phyloP scores from a whole-genome alignment of 37 sponge, comb jelly and placozoan species.

The Hexactinellida sp. region DNA sequence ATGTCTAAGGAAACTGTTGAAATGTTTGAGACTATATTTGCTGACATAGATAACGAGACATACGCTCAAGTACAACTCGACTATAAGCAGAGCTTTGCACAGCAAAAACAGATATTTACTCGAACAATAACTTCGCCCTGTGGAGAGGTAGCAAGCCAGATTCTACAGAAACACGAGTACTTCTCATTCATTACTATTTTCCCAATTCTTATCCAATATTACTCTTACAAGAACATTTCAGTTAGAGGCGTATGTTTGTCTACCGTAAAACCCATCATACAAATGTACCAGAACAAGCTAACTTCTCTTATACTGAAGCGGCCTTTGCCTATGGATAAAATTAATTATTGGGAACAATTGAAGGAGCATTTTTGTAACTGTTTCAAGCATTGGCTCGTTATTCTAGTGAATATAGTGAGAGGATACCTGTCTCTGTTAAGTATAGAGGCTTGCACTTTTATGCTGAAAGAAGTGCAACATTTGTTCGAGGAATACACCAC shows the following conservation, averaged over 20 bases:
- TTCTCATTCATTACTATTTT: not conserved
- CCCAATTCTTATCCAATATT: not conserved
- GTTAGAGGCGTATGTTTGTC: not conserved
- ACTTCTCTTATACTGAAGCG: not conserved
- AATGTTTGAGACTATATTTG: not conserved
- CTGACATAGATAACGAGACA: not conserved
- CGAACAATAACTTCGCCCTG: not conserved
- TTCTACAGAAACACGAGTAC: constrained; percentile 11
- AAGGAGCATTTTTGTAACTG: not conserved
- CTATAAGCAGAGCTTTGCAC: not conserved
- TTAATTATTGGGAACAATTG: not conserved
- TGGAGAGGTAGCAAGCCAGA: not conserved
- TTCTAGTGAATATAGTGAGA: not conserved
- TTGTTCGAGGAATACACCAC: not conserved
- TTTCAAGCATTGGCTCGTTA: not conserved
- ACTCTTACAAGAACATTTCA: not conserved
- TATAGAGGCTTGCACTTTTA: not conserved
- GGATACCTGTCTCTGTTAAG: not conserved
- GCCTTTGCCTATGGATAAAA: not conserved
- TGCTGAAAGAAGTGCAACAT: not conserved
- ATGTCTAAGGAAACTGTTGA: not conserved
- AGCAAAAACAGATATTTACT: not conserved
- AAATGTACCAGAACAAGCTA: not conserved
- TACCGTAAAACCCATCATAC: not conserved
- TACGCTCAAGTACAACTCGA: not conserved